phyloP scores from a whole-genome alignment of 2,113 vertebrate genomes.

The Oreochromis spilurus region DNA sequence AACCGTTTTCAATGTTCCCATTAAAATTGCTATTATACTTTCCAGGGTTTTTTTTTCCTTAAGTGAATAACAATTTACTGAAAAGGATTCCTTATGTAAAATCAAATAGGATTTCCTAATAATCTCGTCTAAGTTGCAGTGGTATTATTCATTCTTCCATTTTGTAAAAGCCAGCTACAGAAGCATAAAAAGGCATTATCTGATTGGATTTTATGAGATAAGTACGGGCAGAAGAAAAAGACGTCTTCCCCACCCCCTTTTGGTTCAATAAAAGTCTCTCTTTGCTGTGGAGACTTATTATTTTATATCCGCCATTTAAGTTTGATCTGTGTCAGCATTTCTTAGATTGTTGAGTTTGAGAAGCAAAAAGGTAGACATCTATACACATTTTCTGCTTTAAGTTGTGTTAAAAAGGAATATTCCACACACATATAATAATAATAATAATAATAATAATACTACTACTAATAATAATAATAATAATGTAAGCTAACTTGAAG shows the following conservation, averaged over 20 bases:
- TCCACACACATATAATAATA: background rate
- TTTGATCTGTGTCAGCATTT: background rate
- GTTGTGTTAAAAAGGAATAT: background rate
- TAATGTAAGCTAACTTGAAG: background rate
- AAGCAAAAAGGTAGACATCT: background rate
- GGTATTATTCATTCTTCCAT: background rate
- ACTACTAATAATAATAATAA: background rate
- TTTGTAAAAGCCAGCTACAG: background rate
- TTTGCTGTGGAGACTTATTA: background rate
- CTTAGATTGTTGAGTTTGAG: background rate
- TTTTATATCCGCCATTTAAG: background rate
- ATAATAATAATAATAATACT: background rate
- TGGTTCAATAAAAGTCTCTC: background rate
- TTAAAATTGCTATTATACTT: background rate
- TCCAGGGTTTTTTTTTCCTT: background rate
- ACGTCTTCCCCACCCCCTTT: background rate
- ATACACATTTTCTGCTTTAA: background rate
- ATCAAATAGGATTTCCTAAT: background rate
- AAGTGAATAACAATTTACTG: background rate
- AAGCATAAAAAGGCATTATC: background rate
- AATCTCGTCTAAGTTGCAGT: background rate
- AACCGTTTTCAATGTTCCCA: background rate
- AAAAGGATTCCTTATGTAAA: background rate
- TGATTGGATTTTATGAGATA: background rate
- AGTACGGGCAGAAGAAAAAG: background rate